A percentile compares a stretch with the other conserved stretches of the same genome.
phyloP scores from a whole-genome alignment of 1,140 invertebrate species.

The Leptinotarsa undecemlineata region DNA sequence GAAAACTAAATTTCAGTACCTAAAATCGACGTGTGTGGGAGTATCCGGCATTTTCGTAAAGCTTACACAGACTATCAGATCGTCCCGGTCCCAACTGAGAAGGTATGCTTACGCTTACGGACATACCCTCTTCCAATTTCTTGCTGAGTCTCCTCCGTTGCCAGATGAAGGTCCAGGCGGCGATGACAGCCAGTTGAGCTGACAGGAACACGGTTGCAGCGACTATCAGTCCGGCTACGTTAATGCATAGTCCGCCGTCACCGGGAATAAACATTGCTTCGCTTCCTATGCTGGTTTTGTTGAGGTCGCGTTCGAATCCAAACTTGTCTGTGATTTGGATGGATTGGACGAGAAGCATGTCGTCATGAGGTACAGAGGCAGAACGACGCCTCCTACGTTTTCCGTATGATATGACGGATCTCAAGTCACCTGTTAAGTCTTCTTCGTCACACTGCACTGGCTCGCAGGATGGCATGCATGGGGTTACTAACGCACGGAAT shows the following conservation, averaged over 20 bases:
- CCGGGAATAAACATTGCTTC: conserved; percentile 57
- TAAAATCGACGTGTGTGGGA: conserved; percentile 80
- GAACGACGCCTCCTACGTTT: conserved; percentile 67
- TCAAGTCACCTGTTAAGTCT: conserved; percentile 77
- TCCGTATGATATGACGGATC: conserved; percentile 81
- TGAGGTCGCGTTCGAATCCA: conserved; percentile 69
- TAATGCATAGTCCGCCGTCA: conserved; percentile 69
- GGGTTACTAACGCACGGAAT: conserved; percentile 90
- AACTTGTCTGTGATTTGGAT: conserved; percentile 94
- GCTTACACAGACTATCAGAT: conserved; percentile 80
- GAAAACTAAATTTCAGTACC: background rate
- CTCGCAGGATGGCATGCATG: conserved; percentile 89
- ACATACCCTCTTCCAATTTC: conserved; percentile 60
- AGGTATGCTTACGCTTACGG: conserved; percentile 60
- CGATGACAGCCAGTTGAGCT: conserved; percentile 79
- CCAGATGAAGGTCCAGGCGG: conserved; percentile 83
- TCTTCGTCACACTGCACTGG: conserved; percentile 84
- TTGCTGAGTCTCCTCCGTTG: conserved; percentile 71
- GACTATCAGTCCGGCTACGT: conserved; percentile 75
- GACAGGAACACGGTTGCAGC: conserved; percentile 81
- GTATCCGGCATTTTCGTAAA: conserved; percentile 77
- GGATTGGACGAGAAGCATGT: conserved; percentile 84
- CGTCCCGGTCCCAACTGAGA: conserved; percentile 63
- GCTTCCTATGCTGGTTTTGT: conserved; percentile 52
- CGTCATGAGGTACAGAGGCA: conserved; percentile 60